Conservation (phyloP, 2,888 invertebrate species). For the Erpobdella octoculata region DNA sequence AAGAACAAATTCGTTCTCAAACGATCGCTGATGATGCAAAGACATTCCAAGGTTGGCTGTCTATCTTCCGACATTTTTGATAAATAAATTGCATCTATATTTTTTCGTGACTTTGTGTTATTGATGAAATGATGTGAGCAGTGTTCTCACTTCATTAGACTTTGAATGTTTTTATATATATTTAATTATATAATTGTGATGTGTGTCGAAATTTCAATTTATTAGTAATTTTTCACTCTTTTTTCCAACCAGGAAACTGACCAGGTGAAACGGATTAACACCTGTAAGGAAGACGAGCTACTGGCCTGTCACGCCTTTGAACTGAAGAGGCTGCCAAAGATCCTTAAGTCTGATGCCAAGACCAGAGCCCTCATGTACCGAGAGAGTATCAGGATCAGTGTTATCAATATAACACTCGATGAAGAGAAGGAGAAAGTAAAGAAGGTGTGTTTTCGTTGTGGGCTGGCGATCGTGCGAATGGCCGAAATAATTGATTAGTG, state of each 20-base stretch:
- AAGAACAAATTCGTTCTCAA: slow-evolving; percentile 96
- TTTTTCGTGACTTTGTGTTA: too few species aligned
- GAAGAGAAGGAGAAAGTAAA: slow-evolving; percentile 49
- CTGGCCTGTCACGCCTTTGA: slow-evolving; percentile 81
- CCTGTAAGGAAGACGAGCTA: slow-evolving; percentile 72
- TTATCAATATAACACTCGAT: slow-evolving; percentile 43
- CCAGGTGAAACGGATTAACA: slow-evolving; percentile 65
- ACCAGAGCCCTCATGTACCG: slow-evolving; percentile 94
- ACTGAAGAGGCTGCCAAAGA: slow-evolving; percentile 84
- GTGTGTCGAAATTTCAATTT: not conserved
- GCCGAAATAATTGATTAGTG: too few species aligned
- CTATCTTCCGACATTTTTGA: not conserved
- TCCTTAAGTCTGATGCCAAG: slow-evolving; percentile 91
- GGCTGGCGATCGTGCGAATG: too few species aligned
- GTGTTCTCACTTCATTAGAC: not conserved
- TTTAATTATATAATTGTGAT: not conserved
- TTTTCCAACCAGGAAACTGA: slow-evolving; percentile 66
- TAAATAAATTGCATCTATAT: too few species aligned
- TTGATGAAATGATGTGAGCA: too few species aligned
- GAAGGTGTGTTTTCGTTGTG: too few species aligned
- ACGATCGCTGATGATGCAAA: slow-evolving; percentile 86
- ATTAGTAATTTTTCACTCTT: not conserved
- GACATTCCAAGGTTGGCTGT: slow-evolving; percentile 71
- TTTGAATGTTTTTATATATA: not conserved
- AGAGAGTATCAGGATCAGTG: slow-evolving; percentile 76